Evolutionary conservation across 2,113 vertebrate species (phyloP).

Genomic region (Brachypodius melanocephalos): DNA sequence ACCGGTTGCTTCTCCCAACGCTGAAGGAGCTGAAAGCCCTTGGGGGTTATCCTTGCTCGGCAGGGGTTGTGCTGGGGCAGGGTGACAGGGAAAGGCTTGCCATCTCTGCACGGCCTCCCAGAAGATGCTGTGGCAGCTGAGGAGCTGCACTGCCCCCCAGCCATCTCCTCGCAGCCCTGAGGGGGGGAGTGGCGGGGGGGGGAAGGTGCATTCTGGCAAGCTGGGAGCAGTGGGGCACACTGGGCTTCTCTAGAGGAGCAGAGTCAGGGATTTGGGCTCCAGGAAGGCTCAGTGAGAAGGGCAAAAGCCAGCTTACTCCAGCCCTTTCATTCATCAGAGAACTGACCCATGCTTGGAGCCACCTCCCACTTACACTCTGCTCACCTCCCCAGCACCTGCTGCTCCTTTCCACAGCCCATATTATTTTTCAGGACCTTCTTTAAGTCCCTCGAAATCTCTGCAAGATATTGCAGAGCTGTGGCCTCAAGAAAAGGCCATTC

Average conservation of each 20-base stretch:
- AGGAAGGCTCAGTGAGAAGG: background rate
- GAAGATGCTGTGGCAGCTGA: background rate
- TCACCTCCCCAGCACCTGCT: background rate
- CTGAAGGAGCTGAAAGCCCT: background rate
- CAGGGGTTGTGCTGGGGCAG: background rate
- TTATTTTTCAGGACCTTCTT: background rate
- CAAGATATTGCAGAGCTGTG: background rate
- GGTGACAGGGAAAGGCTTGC: background rate
- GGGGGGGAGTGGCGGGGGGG: background rate
- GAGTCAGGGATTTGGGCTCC: background rate
- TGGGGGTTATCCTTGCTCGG: background rate
- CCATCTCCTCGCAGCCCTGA: fast-evolving
- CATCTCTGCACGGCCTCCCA: background rate
- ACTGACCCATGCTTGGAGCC: background rate
- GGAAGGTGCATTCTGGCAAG: fast-evolving
- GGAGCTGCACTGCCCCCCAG: background rate
- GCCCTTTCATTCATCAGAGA: background rate
- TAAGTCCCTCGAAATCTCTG: background rate
- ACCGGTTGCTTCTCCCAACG: background rate
- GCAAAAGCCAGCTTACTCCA: background rate
- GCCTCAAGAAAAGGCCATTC: background rate
- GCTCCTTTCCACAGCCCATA: background rate
- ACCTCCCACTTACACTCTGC: background rate
- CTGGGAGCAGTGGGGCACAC: fast-evolving
- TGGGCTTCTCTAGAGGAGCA: background rate